Evolutionary conservation across 2,888 invertebrate genomes (phyloP), one percentile per base, ranked within the genome.

Genomic region (Agrenia bidenticulata): DNA sequence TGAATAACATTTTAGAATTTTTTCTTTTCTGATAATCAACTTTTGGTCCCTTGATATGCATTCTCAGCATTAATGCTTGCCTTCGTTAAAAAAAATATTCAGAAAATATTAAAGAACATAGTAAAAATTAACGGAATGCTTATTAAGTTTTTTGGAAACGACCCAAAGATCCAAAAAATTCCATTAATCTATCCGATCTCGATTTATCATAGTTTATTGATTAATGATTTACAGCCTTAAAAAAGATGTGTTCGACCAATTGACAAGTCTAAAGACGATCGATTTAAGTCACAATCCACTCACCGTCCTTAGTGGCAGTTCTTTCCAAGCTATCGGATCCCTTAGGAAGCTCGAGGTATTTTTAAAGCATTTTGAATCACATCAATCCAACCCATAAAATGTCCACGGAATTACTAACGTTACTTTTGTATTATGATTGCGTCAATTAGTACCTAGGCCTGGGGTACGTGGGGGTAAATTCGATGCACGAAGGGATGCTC

Each of bases 221-320:
- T n/a, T n/a, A n/a, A n/a, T n/a, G 11, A 32, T 11, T 19, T 45
- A 11, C 45, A 45, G 45, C 15, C 15, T 45, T 5, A 45, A 45
- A 5, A 45, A 45, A 15, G 15, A 45, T 15, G 17, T 90, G 1
- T 92, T 94, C 78, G 88, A 89, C 75, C 91, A 93, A 77, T 79
- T 88, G 2, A 84, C 86, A 0, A 82, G 85, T 55, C 78, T 94
- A 41, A 85, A 86, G 73, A 83, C 84, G 15, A 79, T 94, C 55
- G 84, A 85, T 75, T 80, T 94, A 24, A 86, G 86, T 69, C 84
- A 85, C n/a, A 94, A 94, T 80, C 89, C 88, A 0, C 81, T 94
- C 15, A 82, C 82, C 15, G 82, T 84, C 0, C 83, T 92, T 5
- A 88, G 89, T 77, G 81, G 83, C 7, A 82, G 51, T 7, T 23